phyloP scores from a whole-genome alignment of 2,888 invertebrate genomes.

The Lasius platythorax region DNA sequence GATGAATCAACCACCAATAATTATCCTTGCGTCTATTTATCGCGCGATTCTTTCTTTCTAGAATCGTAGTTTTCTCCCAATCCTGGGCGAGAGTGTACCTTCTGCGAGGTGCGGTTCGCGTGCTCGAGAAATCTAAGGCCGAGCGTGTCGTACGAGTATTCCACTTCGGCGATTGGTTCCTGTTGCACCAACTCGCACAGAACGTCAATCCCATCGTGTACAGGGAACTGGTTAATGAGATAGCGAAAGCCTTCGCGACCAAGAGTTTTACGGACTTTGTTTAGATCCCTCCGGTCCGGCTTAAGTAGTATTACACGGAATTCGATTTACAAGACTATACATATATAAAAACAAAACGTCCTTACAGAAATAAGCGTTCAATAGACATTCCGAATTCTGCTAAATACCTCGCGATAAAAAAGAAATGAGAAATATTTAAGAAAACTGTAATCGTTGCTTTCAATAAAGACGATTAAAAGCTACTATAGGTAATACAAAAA shows the following conservation, averaged over 20 bases:
- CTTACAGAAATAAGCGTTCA: not conserved
- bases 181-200: slow-evolving; percentile 91
- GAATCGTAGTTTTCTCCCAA: slow-evolving; percentile 87
- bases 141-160: slow-evolving; percentile 87
- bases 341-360: not conserved
- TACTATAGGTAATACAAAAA: not conserved
- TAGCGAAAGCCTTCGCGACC: slow-evolving; percentile 80
- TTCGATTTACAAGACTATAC: slow-evolving; percentile 35
- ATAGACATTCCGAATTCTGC: not conserved
- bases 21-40: not conserved
- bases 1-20: not conserved
- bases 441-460: not conserved
- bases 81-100: slow-evolving; percentile 88
- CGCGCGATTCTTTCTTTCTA: slow-evolving; percentile 49
- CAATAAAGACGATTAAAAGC: slow-evolving; percentile 7
- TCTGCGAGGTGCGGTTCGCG: slow-evolving; percentile 88
- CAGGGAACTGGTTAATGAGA: slow-evolving; percentile 88
- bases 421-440: slow-evolving; percentile 12
- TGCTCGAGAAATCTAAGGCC: slow-evolving; percentile 87
- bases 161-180: slow-evolving; percentile 92
- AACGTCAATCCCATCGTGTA: slow-evolving; percentile 91
- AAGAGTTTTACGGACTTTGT: slow-evolving; percentile 54
- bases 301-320: slow-evolving; percentile 46
- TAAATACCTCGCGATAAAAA: not conserved
- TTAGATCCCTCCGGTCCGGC: slow-evolving; percentile 15